A percentile compares a stretch with the other conserved stretches of the same genome.
phyloP scores from a whole-genome alignment of 2,888 invertebrate species.

The Stenolophus ochropezus region DNA sequence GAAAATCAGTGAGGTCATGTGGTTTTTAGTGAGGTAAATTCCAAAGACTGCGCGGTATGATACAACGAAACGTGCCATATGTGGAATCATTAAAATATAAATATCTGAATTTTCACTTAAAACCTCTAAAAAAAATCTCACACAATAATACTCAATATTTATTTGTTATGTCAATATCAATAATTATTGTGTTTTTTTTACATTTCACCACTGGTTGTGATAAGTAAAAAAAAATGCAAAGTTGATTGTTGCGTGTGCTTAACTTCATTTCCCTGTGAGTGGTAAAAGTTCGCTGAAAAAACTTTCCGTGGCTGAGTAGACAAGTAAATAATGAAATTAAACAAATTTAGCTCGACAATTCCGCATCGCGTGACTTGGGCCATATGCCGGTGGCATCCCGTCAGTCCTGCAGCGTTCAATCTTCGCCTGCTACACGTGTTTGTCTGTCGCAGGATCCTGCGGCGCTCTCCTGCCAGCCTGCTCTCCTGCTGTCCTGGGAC shows the following conservation, averaged over 20 bases:
- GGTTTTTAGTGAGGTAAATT: no score
- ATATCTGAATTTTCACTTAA: no score
- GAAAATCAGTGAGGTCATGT: no score
- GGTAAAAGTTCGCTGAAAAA: conserved; percentile 27
- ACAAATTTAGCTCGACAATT: conserved; percentile 25
- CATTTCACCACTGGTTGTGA: no score
- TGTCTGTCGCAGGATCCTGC: conserved; percentile 22
- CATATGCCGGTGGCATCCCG: background rate
- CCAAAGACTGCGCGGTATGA: no score
- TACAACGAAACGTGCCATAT: no score
- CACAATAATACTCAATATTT: no score
- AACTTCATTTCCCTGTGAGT: conserved; percentile 31
- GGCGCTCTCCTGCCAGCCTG: background rate
- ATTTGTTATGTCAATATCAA: no score
- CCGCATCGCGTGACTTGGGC: conserved; percentile 17
- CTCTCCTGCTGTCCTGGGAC: background rate
- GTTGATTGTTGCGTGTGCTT: conserved; percentile 5
- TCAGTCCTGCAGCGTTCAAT: background rate
- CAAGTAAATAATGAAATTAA: conserved; percentile 45
- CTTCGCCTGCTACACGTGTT: background rate
- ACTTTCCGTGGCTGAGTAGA: background rate
- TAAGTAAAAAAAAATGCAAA: background rate
- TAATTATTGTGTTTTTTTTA: no score
- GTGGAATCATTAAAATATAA: no score
- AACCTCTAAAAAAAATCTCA: no score